Percentiles rank a stretch among this genome's conserved stretches.
Conservation (phyloP, 2,888 invertebrate genomes). For the Phortica okadai region DNA sequence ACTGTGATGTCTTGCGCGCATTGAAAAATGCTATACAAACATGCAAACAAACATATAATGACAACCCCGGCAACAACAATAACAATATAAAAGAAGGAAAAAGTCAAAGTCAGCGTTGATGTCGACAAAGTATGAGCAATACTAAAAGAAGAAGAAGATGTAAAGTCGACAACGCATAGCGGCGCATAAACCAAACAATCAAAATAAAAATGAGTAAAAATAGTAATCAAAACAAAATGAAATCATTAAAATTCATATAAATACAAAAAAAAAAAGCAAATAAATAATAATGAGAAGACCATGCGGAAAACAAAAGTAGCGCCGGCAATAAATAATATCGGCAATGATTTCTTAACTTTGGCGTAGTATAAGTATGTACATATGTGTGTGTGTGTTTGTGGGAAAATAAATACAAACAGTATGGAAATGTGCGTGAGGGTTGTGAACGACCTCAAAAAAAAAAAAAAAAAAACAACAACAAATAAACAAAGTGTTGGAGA, state of each 20-base stretch:
- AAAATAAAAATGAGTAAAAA: constrained; percentile 38
- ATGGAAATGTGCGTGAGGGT: neutral
- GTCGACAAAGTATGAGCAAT: neutral
- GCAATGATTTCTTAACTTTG: neutral
- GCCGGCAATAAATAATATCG: neutral
- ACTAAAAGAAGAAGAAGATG: neutral
- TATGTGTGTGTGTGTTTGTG: neutral
- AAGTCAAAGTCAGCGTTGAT: neutral
- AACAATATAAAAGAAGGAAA: neutral
- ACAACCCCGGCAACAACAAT: neutral
- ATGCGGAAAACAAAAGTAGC: constrained; percentile 5
- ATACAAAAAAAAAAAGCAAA: constrained; percentile 36
- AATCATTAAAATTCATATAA: constrained; percentile 54
- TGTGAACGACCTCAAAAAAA: neutral
- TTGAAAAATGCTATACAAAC: neutral
- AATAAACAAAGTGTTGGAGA: neutral
- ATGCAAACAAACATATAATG: neutral
- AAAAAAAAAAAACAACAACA: too few relatives aligned
- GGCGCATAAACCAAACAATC: neutral
- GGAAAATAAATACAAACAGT: neutral
- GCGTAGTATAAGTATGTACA: neutral
- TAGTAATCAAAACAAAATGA: constrained; percentile 57
- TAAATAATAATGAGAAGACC: neutral
- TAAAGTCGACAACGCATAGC: neutral
- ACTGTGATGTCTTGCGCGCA: neutral